Evolutionary conservation across 2,113 vertebrate species (phyloP).

Genomic region (Ophthalmolycus amberensis): DNA sequence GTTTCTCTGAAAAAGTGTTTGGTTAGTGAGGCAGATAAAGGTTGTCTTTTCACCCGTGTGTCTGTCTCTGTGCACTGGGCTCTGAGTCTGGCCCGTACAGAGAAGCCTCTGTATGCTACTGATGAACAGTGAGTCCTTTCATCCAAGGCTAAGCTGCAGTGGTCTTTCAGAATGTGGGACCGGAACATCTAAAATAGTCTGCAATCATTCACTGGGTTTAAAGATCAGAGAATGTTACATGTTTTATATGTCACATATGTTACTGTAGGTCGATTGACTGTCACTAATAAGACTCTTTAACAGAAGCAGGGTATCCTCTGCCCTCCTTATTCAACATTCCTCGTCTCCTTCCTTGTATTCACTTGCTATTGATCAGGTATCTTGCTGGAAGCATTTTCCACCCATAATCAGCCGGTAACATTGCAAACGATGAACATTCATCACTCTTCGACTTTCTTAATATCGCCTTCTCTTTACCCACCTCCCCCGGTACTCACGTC

Average conservation of each 20-base stretch:
- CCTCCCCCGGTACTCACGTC: constrained; percentile 88
- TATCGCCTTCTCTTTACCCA: not conserved
- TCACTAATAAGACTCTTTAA: not conserved
- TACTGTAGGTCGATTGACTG: not conserved
- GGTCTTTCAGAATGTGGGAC: constrained; percentile 37
- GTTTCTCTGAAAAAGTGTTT: constrained; percentile 52
- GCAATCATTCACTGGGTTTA: constrained; percentile 15
- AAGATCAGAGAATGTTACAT: not conserved
- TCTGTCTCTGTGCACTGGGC: constrained; percentile 45
- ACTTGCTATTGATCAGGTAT: constrained; percentile 16
- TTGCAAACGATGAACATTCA: constrained; percentile 26
- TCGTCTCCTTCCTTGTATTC: not conserved
- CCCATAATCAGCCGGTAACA: constrained; percentile 8
- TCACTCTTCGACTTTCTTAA: constrained; percentile 3
- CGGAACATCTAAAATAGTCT: constrained; percentile 44
- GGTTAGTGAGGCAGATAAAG: constrained; percentile 67
- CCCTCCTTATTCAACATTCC: constrained; percentile 1
- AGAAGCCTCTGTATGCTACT: constrained; percentile 62
- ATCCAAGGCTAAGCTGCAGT: constrained; percentile 36
- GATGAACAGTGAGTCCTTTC: constrained; percentile 73
- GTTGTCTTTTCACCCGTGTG: constrained; percentile 64
- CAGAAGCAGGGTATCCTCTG: constrained; percentile 1
- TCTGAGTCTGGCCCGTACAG: constrained; percentile 48
- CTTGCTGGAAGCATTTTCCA: constrained; percentile 12
- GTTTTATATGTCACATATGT: not conserved